Evolutionary conservation across 2,113 vertebrate genomes (phyloP).

Genomic region (Hyperopisus bebe): DNA sequence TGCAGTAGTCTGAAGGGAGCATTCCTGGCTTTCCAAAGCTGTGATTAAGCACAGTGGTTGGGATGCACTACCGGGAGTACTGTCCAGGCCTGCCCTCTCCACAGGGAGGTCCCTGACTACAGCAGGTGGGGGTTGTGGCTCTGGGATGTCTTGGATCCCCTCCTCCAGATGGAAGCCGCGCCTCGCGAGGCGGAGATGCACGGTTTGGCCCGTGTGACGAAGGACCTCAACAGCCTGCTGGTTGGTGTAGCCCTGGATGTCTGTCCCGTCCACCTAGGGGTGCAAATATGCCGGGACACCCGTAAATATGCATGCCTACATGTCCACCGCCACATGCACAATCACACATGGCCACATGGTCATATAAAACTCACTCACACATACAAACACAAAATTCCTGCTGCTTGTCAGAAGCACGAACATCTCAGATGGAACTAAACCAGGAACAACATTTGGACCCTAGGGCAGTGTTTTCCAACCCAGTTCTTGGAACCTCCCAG

Average conservation of each 20-base stretch:
- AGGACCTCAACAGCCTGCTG: slow-evolving; percentile 94
- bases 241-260: slow-evolving; percentile 92
- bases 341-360: not conserved
- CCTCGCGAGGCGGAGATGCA: slow-evolving; percentile 78
- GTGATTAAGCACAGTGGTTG: not conserved
- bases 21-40: not conserved
- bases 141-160: slow-evolving; percentile 24
- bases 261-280: slow-evolving; percentile 80
- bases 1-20: not conserved
- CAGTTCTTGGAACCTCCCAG: not conserved
- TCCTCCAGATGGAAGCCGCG: slow-evolving; percentile 68
- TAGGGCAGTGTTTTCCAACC: not conserved
- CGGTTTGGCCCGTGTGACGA: slow-evolving; percentile 80
- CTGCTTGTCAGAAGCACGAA: not conserved
- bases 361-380: not conserved
- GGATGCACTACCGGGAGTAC: not conserved
- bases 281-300: slow-evolving; percentile 15
- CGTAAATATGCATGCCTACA: not conserved
- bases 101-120: slow-evolving; percentile 50
- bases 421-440: not conserved
- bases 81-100: slow-evolving; percentile 31
- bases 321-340: not conserved
- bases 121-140: slow-evolving; percentile 19
- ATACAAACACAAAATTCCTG: not conserved
- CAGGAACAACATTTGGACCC: not conserved